Percentiles rank a stretch among this genome's conserved stretches.
Conservation (phyloP, 2,113 vertebrate genomes). For the Nothoprocta pentlandii region DNA sequence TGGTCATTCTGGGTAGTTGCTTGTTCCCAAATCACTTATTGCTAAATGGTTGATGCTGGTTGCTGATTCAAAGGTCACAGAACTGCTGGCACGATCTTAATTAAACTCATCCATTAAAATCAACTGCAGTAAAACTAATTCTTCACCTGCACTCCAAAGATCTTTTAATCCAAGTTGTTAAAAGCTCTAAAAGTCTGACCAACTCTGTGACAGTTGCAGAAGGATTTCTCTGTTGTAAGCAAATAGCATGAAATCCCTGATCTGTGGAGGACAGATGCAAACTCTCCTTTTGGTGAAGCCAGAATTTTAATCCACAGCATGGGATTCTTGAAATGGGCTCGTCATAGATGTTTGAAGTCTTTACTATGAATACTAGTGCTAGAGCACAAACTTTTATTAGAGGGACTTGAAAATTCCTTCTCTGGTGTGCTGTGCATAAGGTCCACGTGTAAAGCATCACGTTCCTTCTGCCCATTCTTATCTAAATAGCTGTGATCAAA, state of each 20-base stretch:
- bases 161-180: neutral
- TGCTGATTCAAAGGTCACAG: neutral
- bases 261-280: neutral
- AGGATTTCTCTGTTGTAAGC: neutral
- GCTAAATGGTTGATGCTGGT: neutral
- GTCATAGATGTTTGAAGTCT: neutral
- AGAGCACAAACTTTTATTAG: neutral
- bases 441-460: neutral
- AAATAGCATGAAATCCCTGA: neutral
- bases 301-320: neutral
- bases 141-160: neutral
- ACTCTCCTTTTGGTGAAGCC: neutral
- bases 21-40: neutral
- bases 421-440: neutral
- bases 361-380: neutral
- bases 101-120: neutral
- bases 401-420: neutral
- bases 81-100: neutral
- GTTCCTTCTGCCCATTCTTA: neutral
- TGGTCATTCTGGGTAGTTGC: neutral
- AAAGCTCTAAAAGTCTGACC: neutral
- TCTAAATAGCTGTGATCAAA: conserved; percentile 10
- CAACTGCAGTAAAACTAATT: neutral
- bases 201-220: neutral
- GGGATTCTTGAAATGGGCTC: neutral